Percentiles rank a stretch among this genome's conserved stretches.
Evolutionary conservation across 1,140 invertebrate genomes (phyloP).

Genomic region (Apis mellifera): Amel_HAv3.1 CM009932.2:9663501-9664000

Average conservation of each 20-base stretch:
- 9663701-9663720: constrained; percentile 61
- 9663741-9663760: constrained; percentile 74
- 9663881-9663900: too few species aligned
- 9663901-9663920: too few species aligned
- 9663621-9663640: constrained; percentile 19
- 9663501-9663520: too few species aligned
- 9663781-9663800: constrained; percentile 63
- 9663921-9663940: too few species aligned
- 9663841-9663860: too few species aligned
- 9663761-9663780: constrained; percentile 76
- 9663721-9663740: constrained; percentile 67
- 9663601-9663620: not conserved
- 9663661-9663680: constrained; percentile 51
- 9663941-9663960: too few species aligned
- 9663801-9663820: not conserved
- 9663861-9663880: too few species aligned
- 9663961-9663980: too few species aligned
- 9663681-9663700: constrained; percentile 43
- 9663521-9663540: too few species aligned
- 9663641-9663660: constrained; percentile 24
- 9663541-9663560: too few species aligned
- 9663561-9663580: too few species aligned
- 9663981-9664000: not conserved
- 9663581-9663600: too few species aligned
- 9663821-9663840: not conserved